A percentile compares a stretch with the other conserved stretches of the same genome.
Evolutionary conservation across 2,888 invertebrate species (phyloP).

Genomic region (Clitarchus hookeri): DNA sequence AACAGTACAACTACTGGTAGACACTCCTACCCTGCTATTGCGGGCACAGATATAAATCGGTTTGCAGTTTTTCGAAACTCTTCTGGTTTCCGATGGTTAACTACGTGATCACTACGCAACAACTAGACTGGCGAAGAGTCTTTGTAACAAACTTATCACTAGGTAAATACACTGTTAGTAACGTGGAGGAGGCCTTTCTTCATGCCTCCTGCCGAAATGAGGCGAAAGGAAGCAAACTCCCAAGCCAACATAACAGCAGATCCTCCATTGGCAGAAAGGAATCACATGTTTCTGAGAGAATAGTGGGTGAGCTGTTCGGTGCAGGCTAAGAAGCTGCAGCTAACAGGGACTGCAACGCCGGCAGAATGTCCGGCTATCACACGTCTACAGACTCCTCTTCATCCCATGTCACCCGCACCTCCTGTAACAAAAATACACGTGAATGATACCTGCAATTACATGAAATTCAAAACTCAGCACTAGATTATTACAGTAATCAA

Average conservation of each 20-base stretch:
- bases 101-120: not conserved
- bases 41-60: not conserved
- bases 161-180: not conserved
- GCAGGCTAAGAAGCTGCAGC: constrained; percentile 3
- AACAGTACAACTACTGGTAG: not conserved
- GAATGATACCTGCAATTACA: too few species aligned
- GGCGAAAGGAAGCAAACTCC: not conserved
- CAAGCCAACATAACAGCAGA: too few species aligned
- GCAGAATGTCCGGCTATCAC: not conserved
- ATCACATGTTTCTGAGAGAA: not conserved
- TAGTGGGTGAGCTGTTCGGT: not conserved
- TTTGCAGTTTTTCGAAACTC: not conserved
- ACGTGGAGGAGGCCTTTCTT: not conserved
- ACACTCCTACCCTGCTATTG: not conserved
- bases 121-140: not conserved
- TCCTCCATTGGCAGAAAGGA: too few species aligned
- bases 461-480: too few species aligned
- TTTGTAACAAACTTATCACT: not conserved
- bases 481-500: too few species aligned
- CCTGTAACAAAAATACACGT: not conserved
- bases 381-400: not conserved
- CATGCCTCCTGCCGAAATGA: not conserved
- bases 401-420: constrained; percentile 21
- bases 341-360: not conserved
- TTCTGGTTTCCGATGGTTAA: not conserved